Evolutionary conservation across 2,113 vertebrate species (phyloP).

Genomic region (Speoplatyrhinus poulsoni): DNA sequence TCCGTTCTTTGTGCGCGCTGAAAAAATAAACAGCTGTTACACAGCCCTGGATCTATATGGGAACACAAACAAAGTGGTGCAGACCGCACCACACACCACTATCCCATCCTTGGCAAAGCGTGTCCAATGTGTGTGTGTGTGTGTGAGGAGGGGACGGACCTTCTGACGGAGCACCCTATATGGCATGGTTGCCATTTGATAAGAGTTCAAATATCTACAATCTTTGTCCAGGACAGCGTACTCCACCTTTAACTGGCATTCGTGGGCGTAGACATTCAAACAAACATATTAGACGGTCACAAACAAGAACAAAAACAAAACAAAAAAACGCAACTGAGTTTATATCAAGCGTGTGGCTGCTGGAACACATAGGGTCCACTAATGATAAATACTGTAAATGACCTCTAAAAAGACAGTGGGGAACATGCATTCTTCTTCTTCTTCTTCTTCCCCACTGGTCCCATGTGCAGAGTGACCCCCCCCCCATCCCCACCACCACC

Average conservation of each 20-base stretch:
- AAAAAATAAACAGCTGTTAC: too few relatives aligned
- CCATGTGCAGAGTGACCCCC: too few relatives aligned
- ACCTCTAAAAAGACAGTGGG: conserved; percentile 30
- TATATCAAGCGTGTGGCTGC: conserved; percentile 5
- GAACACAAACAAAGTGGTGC: too few relatives aligned
- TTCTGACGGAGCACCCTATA: too few relatives aligned
- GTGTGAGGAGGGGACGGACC: too few relatives aligned
- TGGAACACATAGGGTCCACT: conserved; percentile 32
- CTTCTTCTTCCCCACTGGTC: conserved; percentile 7
- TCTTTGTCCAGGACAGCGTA: conserved; percentile 9
- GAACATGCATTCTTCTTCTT: conserved; percentile 53
- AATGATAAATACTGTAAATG: conserved; percentile 17
- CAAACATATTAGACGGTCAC: conserved; percentile 1
- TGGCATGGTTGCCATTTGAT: too few relatives aligned
- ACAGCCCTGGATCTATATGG: too few relatives aligned
- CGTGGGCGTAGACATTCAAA: conserved; percentile 35
- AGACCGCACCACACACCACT: too few relatives aligned
- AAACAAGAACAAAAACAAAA: not conserved
- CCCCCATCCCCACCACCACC: not conserved
- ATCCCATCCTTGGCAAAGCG: too few relatives aligned
- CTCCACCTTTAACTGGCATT: conserved; percentile 13
- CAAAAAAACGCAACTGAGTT: conserved; percentile 22
- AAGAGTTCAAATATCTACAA: too few relatives aligned
- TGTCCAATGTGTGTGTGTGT: too few relatives aligned
- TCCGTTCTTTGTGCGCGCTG: too few relatives aligned